These are phyloP conservation scores for Labeo catla DNA, from an alignment of 2,113 vertebrate species.

Conservation along the genomic window DNA sequence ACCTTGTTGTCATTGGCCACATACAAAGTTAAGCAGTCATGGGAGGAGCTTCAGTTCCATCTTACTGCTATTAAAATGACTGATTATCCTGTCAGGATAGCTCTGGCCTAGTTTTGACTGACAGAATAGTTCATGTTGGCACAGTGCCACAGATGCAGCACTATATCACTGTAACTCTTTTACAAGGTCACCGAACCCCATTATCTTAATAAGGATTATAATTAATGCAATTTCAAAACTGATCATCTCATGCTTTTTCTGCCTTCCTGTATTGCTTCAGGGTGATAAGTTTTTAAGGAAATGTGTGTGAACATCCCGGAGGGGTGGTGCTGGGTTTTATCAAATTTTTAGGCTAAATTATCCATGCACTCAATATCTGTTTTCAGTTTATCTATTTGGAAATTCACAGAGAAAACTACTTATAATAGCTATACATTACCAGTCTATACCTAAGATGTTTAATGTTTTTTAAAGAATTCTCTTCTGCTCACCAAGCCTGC, in stretches of 20 bases:
- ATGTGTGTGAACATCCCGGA: neutral
- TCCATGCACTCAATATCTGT: neutral
- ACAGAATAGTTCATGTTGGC: slow-evolving; percentile 54
- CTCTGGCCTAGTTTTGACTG: slow-evolving; percentile 71
- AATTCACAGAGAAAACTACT: neutral
- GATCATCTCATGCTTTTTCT: slow-evolving; percentile 11
- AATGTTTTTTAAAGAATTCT: no score
- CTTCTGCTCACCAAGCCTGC: no score
- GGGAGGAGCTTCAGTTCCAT: slow-evolving; percentile 62
- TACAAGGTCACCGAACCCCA: slow-evolving; percentile 29
- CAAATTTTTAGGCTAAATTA: neutral
- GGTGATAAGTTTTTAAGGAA: neutral
- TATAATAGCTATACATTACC: no score
- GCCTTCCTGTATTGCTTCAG: slow-evolving; percentile 7
- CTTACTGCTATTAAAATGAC: slow-evolving; percentile 72
- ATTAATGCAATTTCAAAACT: slow-evolving; percentile 30
- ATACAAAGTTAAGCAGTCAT: slow-evolving; percentile 21
- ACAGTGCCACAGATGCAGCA: slow-evolving; percentile 54
- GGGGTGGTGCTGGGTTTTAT: neutral
- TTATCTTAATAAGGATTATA: slow-evolving; percentile 31
- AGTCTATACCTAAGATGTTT: no score
- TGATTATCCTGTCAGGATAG: slow-evolving; percentile 66
- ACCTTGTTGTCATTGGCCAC: neutral
- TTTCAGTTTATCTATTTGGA: neutral
- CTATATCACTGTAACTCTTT: slow-evolving; percentile 63